A percentile compares a stretch with the other conserved stretches of the same genome.
Evolutionary conservation across 2,797 vertebrate species (phyloP).

Genomic region (Eurystomus glaucurus): DNA sequence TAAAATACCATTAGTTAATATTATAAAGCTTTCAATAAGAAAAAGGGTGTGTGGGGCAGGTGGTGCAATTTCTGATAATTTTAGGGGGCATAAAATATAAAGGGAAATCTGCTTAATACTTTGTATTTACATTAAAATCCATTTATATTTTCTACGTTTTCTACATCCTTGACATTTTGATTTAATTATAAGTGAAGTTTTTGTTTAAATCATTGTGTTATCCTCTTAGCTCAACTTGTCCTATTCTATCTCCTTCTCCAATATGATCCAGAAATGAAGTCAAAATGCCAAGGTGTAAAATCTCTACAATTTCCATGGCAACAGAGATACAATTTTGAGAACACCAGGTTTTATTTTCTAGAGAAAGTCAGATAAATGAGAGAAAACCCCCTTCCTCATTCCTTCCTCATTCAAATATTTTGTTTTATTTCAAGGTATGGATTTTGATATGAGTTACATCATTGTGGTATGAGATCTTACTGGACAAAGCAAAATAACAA

Average conservation of each 20-base stretch:
- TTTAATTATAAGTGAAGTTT: slow-evolving; percentile 67
- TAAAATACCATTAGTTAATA: not conserved
- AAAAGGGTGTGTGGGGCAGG: fast-evolving
- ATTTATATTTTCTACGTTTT: slow-evolving; percentile 60
- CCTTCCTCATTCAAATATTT: not conserved
- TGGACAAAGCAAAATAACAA: not conserved
- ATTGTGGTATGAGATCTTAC: fast-evolving
- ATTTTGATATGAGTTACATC: fast-evolving
- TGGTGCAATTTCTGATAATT: slow-evolving; percentile 15
- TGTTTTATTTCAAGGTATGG: not conserved
- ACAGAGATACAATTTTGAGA: slow-evolving; percentile 17
- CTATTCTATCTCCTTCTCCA: not conserved
- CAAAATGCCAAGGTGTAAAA: slow-evolving; percentile 68
- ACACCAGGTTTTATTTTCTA: slow-evolving; percentile 3
- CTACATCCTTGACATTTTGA: slow-evolving; percentile 71
- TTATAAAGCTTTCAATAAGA: slow-evolving; percentile 20
- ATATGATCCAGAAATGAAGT: slow-evolving; percentile 48
- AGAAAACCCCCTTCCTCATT: not conserved
- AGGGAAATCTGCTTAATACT: slow-evolving; percentile 39
- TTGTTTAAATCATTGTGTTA: slow-evolving; percentile 33
- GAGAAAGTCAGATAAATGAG: not conserved
- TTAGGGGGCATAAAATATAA: slow-evolving; percentile 16
- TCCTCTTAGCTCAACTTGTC: slow-evolving; percentile 10
- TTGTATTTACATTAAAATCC: slow-evolving; percentile 39
- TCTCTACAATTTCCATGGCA: slow-evolving; percentile 62